These are phyloP conservation scores for Muschampia plurimacula DNA, from an alignment of 2,888 invertebrate genomes.

Conservation along the genomic window DNA sequence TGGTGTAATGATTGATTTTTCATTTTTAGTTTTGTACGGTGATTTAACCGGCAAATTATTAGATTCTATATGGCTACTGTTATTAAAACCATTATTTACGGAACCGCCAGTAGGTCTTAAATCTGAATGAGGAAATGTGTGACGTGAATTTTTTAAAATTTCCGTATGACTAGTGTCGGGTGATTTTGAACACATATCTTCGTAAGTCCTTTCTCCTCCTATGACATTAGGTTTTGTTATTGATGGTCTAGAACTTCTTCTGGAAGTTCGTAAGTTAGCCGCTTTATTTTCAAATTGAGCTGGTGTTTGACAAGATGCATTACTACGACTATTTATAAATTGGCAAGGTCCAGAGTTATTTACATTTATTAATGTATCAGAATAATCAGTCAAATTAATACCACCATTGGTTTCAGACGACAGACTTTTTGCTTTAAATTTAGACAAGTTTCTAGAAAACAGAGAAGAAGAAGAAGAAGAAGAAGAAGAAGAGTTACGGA, in stretches of 20 bases:
- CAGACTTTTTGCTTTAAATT: background rate
- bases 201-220: background rate
- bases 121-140: background rate
- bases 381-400: background rate
- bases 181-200: background rate
- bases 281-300: background rate
- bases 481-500: background rate
- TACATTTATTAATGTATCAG: background rate
- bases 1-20: background rate
- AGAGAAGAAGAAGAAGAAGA: too few relatives aligned
- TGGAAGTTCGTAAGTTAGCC: background rate
- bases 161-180: background rate
- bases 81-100: background rate
- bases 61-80: background rate
- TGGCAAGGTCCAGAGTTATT: background rate
- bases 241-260: background rate
- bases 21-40: background rate
- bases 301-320: conserved; percentile 3
- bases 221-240: background rate
- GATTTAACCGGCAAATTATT: background rate
- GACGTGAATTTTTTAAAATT: background rate
- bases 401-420: background rate
- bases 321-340: background rate
- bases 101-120: background rate
- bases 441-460: background rate